phyloP scores from a whole-genome alignment of 2,113 vertebrate genomes.

The Phalacrocorax pelagicus region DNA sequence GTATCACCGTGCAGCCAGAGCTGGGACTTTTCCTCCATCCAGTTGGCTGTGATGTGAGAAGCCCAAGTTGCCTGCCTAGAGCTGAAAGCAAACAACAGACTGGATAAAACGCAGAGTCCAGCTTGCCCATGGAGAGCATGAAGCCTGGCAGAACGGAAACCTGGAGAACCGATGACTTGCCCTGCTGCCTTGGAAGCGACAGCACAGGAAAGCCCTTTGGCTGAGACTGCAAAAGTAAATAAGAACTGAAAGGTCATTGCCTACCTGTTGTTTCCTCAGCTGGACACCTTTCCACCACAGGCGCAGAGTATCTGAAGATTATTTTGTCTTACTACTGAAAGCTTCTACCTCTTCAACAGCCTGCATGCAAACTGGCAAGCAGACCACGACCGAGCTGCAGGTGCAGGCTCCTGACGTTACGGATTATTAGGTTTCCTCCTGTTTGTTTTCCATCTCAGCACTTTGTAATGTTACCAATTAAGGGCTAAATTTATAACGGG shows the following conservation, averaged over 20 bases:
- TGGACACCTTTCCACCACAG: background rate
- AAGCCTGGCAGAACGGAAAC: background rate
- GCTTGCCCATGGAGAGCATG: background rate
- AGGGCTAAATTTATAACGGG: slow-evolving; percentile 35
- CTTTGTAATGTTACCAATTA: slow-evolving; percentile 29
- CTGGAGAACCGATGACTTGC: background rate
- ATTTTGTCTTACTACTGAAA: background rate
- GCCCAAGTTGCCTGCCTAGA: background rate
- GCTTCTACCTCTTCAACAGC: background rate
- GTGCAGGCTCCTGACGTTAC: background rate
- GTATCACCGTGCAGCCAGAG: background rate
- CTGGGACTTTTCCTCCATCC: background rate
- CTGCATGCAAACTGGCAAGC: background rate
- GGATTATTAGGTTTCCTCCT: slow-evolving; percentile 42
- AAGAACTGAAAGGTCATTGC: background rate
- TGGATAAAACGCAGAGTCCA: background rate
- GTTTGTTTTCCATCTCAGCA: slow-evolving; percentile 55
- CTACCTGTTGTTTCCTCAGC: background rate
- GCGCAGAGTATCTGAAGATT: background rate
- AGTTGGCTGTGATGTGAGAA: background rate
- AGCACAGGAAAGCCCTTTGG: background rate
- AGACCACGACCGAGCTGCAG: background rate
- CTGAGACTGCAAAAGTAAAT: background rate
- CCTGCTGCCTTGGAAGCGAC: background rate
- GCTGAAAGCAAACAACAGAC: background rate